These are phyloP conservation scores for Maniola jurtina DNA, from an alignment of 1,140 invertebrate species.

Conservation along the genomic window DNA sequence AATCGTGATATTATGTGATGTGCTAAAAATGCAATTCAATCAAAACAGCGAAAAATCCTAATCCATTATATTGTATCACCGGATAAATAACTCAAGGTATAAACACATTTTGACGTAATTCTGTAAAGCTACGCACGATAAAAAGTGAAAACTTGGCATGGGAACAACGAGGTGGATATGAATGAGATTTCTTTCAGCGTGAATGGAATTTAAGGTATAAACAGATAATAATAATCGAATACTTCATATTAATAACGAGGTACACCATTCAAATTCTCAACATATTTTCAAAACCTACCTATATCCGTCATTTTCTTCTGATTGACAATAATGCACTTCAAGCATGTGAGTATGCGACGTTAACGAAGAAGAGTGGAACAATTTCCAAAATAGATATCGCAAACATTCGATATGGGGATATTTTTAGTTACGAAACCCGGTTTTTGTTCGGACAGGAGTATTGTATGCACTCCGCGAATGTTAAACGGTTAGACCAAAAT, in stretches of 20 bases:
- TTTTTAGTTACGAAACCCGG: conserved; percentile 75
- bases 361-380: conserved; percentile 52
- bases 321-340: conserved; percentile 35
- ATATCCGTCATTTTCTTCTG: conserved; percentile 31
- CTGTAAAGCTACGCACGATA: conserved; percentile 31
- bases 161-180: conserved; percentile 20
- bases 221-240: neutral
- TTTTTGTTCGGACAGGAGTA: conserved; percentile 67
- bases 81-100: conserved; percentile 14
- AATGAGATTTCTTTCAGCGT: conserved; percentile 19
- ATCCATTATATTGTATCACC: conserved; percentile 4
- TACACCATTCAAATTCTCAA: neutral
- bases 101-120: conserved; percentile 42
- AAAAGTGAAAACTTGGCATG: conserved; percentile 42
- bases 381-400: conserved; percentile 73
- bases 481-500: conserved; percentile 53
- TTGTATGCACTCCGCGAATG: conserved; percentile 66
- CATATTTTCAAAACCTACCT: neutral
- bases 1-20: conserved; percentile 17
- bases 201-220: conserved; percentile 25
- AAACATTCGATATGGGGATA: conserved; percentile 76
- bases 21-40: conserved; percentile 13
- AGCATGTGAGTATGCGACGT: conserved; percentile 27
- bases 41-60: conserved; percentile 10
- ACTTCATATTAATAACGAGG: conserved; percentile 1